A percentile compares a stretch with the other conserved stretches of the same genome.
Conservation (phyloP, 2,888 invertebrate species). For the Acanthosepion esculentum region DNA sequence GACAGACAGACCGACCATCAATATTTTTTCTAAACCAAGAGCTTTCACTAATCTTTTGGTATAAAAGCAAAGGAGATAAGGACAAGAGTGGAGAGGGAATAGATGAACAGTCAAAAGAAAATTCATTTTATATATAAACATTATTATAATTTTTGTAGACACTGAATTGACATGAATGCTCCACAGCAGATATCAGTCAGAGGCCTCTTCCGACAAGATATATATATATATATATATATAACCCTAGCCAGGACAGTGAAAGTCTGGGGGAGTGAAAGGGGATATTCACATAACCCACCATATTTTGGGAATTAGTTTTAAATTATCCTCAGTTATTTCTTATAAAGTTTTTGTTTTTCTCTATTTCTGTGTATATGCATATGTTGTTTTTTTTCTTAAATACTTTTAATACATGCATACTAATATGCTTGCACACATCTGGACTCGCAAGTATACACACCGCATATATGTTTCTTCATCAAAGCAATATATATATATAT, state of each 20-base stretch:
- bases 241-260: neutral
- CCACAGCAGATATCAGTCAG: neutral
- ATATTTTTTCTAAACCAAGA: neutral
- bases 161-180: neutral
- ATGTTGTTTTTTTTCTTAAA: too few species aligned
- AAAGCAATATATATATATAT: neutral
- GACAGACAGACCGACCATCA: neutral
- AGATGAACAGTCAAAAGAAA: neutral
- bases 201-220: neutral
- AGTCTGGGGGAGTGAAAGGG: neutral
- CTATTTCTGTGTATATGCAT: neutral
- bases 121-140: neutral
- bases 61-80: neutral
- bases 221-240: neutral
- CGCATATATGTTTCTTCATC: neutral
- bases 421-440: neutral
- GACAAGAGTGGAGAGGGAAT: neutral
- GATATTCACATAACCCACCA: neutral
- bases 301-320: neutral
- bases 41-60: slow-evolving; percentile 4
- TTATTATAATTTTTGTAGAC: too few species aligned
- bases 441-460: neutral
- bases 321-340: neutral
- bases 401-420: neutral
- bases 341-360: neutral